Percentiles rank a stretch among this genome's conserved stretches.
Evolutionary conservation across 2,113 vertebrate species (phyloP).

Genomic region (Morone saxatilis): DNA sequence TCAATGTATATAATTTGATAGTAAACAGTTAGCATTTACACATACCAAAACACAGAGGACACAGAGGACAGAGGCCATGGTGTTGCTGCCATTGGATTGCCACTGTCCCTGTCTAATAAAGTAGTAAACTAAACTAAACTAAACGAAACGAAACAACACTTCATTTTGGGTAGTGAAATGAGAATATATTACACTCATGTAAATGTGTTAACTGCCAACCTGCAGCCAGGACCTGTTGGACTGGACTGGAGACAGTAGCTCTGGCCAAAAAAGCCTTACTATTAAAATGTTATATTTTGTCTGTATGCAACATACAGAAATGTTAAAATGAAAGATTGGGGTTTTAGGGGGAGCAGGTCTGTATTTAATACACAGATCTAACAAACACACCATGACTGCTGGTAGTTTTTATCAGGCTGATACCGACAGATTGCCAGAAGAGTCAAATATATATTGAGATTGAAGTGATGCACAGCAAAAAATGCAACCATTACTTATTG

Average conservation of each 20-base stretch:
- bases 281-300: neutral
- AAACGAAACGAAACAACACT: too few relatives aligned
- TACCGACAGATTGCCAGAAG: neutral
- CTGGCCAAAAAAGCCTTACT: neutral
- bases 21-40: too few relatives aligned
- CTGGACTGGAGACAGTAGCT: too few relatives aligned
- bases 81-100: too few relatives aligned
- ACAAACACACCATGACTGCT: neutral
- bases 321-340: neutral
- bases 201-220: neutral
- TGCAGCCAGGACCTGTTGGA: neutral
- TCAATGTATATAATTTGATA: too few relatives aligned
- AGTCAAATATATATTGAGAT: neutral
- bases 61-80: too few relatives aligned
- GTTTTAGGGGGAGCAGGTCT: too few relatives aligned
- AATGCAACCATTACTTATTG: neutral
- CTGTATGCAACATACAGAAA: neutral
- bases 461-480: neutral
- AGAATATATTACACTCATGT: neutral
- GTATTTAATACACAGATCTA: too few relatives aligned
- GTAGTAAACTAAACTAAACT: too few relatives aligned
- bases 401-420: conserved; percentile 17
- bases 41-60: too few relatives aligned
- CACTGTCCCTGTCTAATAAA: too few relatives aligned
- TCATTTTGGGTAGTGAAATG: neutral